Evolutionary conservation across 2,113 vertebrate genomes (phyloP).

Genomic region (Cepphus grylle): DNA sequence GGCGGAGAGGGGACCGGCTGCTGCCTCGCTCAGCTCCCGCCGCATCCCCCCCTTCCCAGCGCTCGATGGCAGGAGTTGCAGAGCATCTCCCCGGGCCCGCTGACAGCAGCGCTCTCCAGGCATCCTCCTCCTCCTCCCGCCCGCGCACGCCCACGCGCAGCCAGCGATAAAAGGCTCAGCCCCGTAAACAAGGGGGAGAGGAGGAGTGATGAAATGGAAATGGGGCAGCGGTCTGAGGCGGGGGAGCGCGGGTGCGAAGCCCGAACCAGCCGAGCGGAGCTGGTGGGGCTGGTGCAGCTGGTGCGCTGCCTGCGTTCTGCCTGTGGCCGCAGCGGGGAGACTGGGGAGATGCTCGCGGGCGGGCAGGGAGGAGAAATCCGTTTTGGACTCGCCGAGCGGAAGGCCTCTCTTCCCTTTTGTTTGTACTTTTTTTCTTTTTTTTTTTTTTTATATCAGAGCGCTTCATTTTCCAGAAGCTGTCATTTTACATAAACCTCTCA

Average conservation of each 20-base stretch:
- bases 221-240: neutral
- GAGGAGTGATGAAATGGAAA: neutral
- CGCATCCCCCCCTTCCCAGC: neutral
- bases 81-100: neutral
- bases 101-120: neutral
- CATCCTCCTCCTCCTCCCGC: neutral
- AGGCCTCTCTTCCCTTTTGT: neutral
- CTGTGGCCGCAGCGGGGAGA: neutral
- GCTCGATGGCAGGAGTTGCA: neutral
- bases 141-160: neutral
- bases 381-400: neutral
- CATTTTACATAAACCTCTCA: conserved; percentile 75
- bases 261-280: neutral
- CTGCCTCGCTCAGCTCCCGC: neutral
- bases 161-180: neutral
- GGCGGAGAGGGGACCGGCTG: accelerated
- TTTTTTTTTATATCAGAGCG: conserved; percentile 41
- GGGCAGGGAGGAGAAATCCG: neutral
- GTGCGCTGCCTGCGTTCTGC: neutral
- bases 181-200: neutral
- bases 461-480: conserved; percentile 76
- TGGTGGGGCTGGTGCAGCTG: conserved; percentile 49
- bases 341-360: neutral
- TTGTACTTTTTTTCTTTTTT: neutral
- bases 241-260: neutral